A percentile compares a stretch with the other conserved stretches of the same genome.
These are phyloP conservation scores for Actinemys pallida DNA, from an alignment of 2,113 vertebrate species.

Conservation along the genomic window DNA sequence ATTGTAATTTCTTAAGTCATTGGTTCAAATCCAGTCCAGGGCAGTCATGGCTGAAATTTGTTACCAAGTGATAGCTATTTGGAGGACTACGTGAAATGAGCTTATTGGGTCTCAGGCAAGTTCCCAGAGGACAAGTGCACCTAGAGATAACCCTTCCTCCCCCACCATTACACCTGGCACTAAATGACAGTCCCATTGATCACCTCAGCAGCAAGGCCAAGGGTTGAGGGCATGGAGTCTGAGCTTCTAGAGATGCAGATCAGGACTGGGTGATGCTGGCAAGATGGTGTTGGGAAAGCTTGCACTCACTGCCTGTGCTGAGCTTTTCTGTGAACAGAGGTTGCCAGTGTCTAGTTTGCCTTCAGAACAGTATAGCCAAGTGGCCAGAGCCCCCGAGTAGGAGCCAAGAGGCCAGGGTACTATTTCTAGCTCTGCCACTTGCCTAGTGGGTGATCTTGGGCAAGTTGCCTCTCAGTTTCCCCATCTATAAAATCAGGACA, in stretches of 20 bases:
- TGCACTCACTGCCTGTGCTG: not conserved
- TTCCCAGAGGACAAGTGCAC: not conserved
- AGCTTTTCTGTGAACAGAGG: not conserved
- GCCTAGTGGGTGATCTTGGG: not conserved
- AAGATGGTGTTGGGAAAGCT: not conserved
- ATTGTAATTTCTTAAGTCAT: not conserved
- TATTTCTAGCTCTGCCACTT: not conserved
- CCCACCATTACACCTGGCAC: too few species aligned
- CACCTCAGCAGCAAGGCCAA: not conserved
- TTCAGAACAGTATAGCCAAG: too few species aligned
- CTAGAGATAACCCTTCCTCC: too few species aligned
- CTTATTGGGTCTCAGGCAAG: not conserved
- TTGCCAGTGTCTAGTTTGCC: too few species aligned
- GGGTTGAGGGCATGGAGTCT: not conserved
- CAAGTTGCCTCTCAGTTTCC: not conserved
- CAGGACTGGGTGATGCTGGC: not conserved
- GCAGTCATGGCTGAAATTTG: conserved; percentile 1
- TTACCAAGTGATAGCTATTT: fast-evolving
- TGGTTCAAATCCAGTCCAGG: fast-evolving
- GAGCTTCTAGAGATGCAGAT: not conserved
- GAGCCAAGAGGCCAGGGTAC: not conserved
- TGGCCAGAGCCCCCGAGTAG: too few species aligned
- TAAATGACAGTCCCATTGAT: too few species aligned
- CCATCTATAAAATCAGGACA: not conserved
- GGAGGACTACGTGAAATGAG: fast-evolving